Evolutionary conservation across 2,888 invertebrate genomes (phyloP), one percentile per base, ranked within the genome.

Genomic region (Eristalis intricaria): DNA sequence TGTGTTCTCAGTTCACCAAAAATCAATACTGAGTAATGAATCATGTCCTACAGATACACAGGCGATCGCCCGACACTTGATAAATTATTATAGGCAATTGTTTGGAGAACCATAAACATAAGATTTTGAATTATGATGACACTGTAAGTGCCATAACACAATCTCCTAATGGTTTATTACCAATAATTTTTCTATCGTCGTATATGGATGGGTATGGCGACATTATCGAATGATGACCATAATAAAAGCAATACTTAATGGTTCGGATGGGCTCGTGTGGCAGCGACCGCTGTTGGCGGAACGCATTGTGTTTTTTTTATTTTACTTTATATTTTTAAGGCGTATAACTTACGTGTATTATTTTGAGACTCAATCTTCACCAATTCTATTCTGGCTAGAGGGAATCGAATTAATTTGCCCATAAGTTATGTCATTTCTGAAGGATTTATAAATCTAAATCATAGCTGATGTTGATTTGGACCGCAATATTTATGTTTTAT

Each of bases 111-210:
- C 84, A 87, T 87, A 80, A 87, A 84, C 79, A 87, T 79, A 87
- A 79, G 79, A 87, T 84, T 83, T 87, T 87, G 84, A 87, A 84
- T 87, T 87, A 87, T 87, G 87, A 76, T 87, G 87, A 79, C 87
- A 84, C 71, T 87, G 73, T 80, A 71, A 87, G 76, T 84, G 84
- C 87, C 79, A 79, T 73, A 85, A 73, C 73, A 82, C 78, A 86
- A 69, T 79, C 87, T 79, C 75, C 73, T 80, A 84, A 87, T 84
- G 78, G 79, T 84, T 87, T 87, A 80, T 87, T 87, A 79, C 79
- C 79, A 87, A 87, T 79, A 79, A 84, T 87, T 87, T 84, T 87
- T 87, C 87, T 87, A 83, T 83, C 76, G 84, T 87, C 79, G 58
- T 23, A 38, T 65, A 68, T 74, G 68, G 19, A 66, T 60, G 73